Base-by-base conservation (phyloP, 2,113 vertebrate genomes). In the Sorex araneus region DNA sequence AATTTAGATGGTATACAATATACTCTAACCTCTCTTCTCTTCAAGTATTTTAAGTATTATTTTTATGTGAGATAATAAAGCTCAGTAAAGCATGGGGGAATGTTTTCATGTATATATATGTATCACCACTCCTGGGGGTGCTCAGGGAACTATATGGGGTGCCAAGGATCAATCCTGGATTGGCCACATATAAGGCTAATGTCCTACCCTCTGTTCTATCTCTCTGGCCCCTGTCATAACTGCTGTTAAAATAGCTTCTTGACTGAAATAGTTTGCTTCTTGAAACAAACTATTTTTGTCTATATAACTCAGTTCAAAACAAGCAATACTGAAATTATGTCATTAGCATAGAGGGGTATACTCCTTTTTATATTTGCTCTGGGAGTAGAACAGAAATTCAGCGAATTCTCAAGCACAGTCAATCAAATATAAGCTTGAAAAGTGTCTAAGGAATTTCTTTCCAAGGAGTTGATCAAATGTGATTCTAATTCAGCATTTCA, bases 61-160 rank as follows among this genome's bases (percentile, higher is more conserved):
- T 94, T 92, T 85, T 74, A 60, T 77, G 81, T 84, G 40, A 71
- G 73, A 84, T 81, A 43, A 47, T 84, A 81, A 84, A 87, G n/a
- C 81, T 82, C 28, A 86, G 74, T 64, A 45, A 81, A 75, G 23
- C 34, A 66, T 78, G 57, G 73, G 64, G 47, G 34, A 87, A 43
- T 74, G 73, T 86, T 75, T 92, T 3, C 40, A 40, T 40, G 7
- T 40, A 40, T 40, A 40, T 40, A 40, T 40, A 40, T 40, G 7
- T 77, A 93, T 81, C 9, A 50, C 13, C 13, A 50, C 47, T 50
- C 47, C 13, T 50, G 7, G 47, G 2, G 5, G 47, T 5, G 47
- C 47, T 50, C 47, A 50, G 47, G 47, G 47, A 50, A 50, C 13
- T 13, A 50, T 50, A 6, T 13, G 13, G 10, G 47, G 13, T 50